Conservation (phyloP, 2,797 vertebrate genomes). For the Prunella strophiata region DNA sequence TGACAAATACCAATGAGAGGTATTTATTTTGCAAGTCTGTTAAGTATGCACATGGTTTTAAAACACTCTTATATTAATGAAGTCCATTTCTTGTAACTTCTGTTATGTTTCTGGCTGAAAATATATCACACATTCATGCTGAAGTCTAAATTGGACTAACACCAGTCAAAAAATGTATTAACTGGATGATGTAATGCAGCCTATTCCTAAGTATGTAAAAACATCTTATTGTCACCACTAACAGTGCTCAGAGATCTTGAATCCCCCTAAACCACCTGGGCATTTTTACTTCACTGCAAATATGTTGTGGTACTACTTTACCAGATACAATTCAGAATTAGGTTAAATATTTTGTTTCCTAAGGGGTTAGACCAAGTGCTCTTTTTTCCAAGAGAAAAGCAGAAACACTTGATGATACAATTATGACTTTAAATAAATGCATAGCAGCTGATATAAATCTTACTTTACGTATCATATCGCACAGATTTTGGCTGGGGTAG, state of each 20-base stretch:
- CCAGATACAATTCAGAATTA: not conserved
- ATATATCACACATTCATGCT: not conserved
- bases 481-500: not conserved
- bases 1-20: not conserved
- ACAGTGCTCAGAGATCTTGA: not conserved
- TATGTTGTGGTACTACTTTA: not conserved
- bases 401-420: not conserved
- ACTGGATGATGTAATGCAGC: not conserved
- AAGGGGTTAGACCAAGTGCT: not conserved
- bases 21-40: not conserved
- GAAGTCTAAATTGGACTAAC: not conserved
- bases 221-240: not conserved
- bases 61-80: not conserved
- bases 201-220: not conserved
- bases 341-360: not conserved
- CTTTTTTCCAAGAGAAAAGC: not conserved
- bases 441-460: not conserved
- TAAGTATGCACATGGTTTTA: not conserved
- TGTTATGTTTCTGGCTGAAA: not conserved
- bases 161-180: not conserved
- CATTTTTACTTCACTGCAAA: not conserved
- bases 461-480: not conserved
- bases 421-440: not conserved
- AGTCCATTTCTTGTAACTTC: not conserved
- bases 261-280: not conserved